Evolutionary conservation across 2,888 invertebrate genomes (phyloP).

Genomic region (Aradus depressus): DNA sequence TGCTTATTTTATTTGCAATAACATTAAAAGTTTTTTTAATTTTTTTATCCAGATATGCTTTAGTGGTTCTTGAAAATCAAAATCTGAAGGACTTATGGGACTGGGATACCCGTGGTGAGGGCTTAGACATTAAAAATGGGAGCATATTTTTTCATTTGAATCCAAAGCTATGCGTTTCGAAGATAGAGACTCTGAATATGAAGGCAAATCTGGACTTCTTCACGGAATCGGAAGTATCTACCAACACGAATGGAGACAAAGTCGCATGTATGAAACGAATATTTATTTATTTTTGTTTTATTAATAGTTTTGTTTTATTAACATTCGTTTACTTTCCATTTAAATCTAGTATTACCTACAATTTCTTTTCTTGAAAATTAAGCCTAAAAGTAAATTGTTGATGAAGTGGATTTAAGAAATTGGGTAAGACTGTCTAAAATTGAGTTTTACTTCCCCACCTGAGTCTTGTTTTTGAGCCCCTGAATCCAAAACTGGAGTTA

Average conservation of each 20-base stretch:
- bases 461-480: too few relatives aligned
- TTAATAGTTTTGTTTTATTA: too few relatives aligned
- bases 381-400: too few relatives aligned
- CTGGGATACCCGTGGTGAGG: slow-evolving; percentile 39
- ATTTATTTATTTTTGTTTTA: too few relatives aligned
- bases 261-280: slow-evolving; percentile 82
- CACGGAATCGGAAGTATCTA: slow-evolving; percentile 66
- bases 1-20: too few relatives aligned
- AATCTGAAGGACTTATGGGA: slow-evolving; percentile 63
- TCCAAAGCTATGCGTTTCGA: slow-evolving; percentile 72
- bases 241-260: slow-evolving; percentile 80
- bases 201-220: slow-evolving; percentile 49
- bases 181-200: slow-evolving; percentile 54
- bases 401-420: too few relatives aligned
- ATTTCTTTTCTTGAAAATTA: too few relatives aligned
- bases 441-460: too few relatives aligned
- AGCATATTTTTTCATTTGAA: slow-evolving; percentile 82
- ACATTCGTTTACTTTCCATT: too few relatives aligned
- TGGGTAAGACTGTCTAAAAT: too few relatives aligned
- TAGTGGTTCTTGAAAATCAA: slow-evolving; percentile 62
- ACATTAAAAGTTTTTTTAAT: neutral
- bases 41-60: slow-evolving; percentile 43
- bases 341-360: too few relatives aligned
- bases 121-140: slow-evolving; percentile 53
- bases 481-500: too few relatives aligned